phyloP scores from a whole-genome alignment of 2,113 vertebrate genomes.

The Melospiza georgiana region DNA sequence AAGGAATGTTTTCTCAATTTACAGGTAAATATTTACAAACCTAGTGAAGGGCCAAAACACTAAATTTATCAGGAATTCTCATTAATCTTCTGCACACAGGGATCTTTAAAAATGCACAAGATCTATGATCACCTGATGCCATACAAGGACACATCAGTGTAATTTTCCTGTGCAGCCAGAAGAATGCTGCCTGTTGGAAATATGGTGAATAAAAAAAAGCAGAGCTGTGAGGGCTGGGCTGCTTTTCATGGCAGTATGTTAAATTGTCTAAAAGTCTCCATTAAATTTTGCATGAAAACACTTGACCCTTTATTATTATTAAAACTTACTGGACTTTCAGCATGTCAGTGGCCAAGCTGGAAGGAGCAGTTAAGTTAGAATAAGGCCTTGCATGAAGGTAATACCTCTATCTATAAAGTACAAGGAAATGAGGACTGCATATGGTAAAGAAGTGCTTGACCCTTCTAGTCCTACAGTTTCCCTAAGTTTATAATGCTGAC shows the following conservation, averaged over 20 bases:
- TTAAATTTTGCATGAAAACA: neutral
- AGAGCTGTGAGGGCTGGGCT: neutral
- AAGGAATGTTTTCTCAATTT: neutral
- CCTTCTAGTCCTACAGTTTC: neutral
- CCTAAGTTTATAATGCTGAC: neutral
- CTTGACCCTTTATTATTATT: slow-evolving; percentile 19
- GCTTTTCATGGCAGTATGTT: neutral
- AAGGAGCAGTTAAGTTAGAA: neutral
- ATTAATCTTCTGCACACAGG: neutral
- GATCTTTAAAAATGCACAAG: neutral
- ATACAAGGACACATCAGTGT: neutral
- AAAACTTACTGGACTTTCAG: neutral
- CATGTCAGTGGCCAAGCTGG: neutral
- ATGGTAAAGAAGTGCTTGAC: slow-evolving; percentile 3
- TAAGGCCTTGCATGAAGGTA: neutral
- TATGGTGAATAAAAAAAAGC: neutral
- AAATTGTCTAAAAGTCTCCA: neutral
- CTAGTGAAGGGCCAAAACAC: neutral
- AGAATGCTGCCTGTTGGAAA: neutral
- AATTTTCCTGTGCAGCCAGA: neutral
- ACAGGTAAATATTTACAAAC: neutral
- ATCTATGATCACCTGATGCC: neutral
- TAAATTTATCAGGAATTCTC: neutral
- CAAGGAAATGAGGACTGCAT: neutral
- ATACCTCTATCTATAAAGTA: neutral